Conservation (phyloP, 2,888 invertebrate species). For the Plebejus melissa region DNA sequence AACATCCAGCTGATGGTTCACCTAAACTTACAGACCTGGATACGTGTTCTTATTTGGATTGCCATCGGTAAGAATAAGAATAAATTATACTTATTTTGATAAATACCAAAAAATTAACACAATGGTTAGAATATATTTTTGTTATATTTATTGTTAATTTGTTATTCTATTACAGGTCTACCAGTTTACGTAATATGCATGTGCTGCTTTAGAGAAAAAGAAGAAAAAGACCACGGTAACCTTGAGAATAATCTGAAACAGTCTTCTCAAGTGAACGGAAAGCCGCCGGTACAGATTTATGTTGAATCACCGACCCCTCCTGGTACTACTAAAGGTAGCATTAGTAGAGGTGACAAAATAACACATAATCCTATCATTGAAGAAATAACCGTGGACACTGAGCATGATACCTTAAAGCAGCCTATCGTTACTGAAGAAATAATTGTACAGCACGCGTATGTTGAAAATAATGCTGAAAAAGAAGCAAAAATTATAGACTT, state of each 20-base stretch:
- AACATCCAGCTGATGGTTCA: slow-evolving; percentile 93
- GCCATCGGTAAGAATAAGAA: slow-evolving; percentile 79
- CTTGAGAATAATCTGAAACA: slow-evolving; percentile 45
- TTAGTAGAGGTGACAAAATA: slow-evolving; percentile 44
- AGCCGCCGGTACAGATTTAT: slow-evolving; percentile 60
- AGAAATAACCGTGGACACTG: slow-evolving; percentile 41
- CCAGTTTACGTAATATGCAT: slow-evolving; percentile 61
- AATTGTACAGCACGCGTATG: slow-evolving; percentile 52
- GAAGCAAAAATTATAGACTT: slow-evolving; percentile 73
- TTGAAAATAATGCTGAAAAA: slow-evolving; percentile 65
- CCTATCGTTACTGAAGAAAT: slow-evolving; percentile 52
- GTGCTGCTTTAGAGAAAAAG: slow-evolving; percentile 54
- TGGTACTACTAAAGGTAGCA: slow-evolving; percentile 51
- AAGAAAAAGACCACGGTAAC: slow-evolving; percentile 43
- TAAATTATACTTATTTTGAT: no score
- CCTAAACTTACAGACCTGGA: slow-evolving; percentile 88
- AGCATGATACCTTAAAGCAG: slow-evolving; percentile 39
- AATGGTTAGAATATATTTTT: no score
- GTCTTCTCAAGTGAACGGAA: slow-evolving; percentile 53
- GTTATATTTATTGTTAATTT: background rate
- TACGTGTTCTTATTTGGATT: slow-evolving; percentile 91
- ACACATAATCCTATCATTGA: slow-evolving; percentile 36
- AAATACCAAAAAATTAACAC: no score
- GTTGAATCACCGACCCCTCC: slow-evolving; percentile 69
- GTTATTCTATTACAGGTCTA: slow-evolving; percentile 53